Percentiles rank a stretch among this genome's conserved stretches.
These are phyloP conservation scores for Delia radicum DNA, from an alignment of 1,140 invertebrate genomes.

Conservation along the genomic window DNA sequence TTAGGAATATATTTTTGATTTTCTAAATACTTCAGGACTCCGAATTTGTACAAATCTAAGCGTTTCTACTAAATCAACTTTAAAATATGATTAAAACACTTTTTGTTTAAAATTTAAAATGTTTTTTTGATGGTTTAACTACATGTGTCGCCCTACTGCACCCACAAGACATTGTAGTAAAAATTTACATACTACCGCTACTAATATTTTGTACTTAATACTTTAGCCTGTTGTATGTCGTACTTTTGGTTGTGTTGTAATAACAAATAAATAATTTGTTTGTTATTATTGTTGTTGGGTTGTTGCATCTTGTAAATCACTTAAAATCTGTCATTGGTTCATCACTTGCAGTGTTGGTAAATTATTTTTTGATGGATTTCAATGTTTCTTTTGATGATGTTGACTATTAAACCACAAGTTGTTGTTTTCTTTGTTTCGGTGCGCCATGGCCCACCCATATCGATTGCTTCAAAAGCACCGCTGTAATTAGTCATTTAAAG, in stretches of 20 bases:
- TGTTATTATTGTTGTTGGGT: neutral
- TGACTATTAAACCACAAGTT: neutral
- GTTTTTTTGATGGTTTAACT: too few species aligned
- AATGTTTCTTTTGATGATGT: neutral
- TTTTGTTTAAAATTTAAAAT: too few species aligned
- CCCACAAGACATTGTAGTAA: too few species aligned
- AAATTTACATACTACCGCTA: too few species aligned
- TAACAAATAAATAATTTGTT: neutral
- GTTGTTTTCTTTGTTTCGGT: neutral
- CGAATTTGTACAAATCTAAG: too few species aligned
- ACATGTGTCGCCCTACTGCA: too few species aligned
- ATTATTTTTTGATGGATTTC: constrained; percentile 4
- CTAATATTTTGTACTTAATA: neutral
- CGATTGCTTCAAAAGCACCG: neutral
- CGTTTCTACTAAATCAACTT: too few species aligned
- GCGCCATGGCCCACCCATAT: neutral
- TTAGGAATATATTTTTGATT: too few species aligned
- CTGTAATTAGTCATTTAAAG: constrained; percentile 10
- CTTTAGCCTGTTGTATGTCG: too few species aligned
- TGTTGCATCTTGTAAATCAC: neutral
- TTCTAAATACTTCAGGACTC: too few species aligned
- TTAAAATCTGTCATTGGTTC: constrained; percentile 14
- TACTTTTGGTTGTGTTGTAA: neutral
- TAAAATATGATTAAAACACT: too few species aligned
- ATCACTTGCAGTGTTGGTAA: neutral